Evolutionary conservation across 2,113 vertebrate genomes (phyloP), one percentile per base, ranked within the genome.

Genomic region (Asarcornis scutulata): DNA sequence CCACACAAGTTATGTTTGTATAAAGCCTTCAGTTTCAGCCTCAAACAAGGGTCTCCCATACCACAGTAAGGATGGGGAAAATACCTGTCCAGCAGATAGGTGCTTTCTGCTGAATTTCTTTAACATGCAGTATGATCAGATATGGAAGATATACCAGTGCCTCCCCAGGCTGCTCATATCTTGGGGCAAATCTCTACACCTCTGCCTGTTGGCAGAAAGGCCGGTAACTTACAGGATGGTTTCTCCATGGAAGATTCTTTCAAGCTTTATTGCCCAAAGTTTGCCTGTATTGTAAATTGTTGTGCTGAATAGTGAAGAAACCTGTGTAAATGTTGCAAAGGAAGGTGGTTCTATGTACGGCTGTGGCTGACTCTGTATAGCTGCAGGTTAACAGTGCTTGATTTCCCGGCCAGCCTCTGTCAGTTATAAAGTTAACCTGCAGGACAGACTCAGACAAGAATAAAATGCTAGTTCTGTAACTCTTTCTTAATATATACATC

Each of bases 61-160:
- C 23, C 32, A 4, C 3, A 23, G 53, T 44, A 58, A 64, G 18
- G 32, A 38, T 23, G 32, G 23, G 26, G 14, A 1, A 55, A 48
- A 68, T 32, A 34, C 26, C 67, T 63, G 52, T 20, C 4, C 31
- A 11, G 11, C 23, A 25, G 10, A 34, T 42, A 17, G 16, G 11
- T 50, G 67, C 59, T 62, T 85, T 69, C 72, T 81, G 23, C 55
- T 69, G 31, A 79, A 62, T 31, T 18, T n/a, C 26, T 68, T 48
- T 31, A 44, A 23, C 32, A 20, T 4, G 3, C 0, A 3, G 7
- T 5, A n/a, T 9, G 6, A 52, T 32, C 13, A 55, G 31, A 46
- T 73, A 50, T 22, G 55, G 18, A 86, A 94, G 11, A 73, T 8
- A 26, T 21, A 11, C 38, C 4, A 5, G 2, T 36, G 53, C 66